A percentile compares a stretch with the other conserved stretches of the same genome.
Evolutionary conservation across 2,113 vertebrate species (phyloP).

Genomic region (Mormyrus iriodes): DNA sequence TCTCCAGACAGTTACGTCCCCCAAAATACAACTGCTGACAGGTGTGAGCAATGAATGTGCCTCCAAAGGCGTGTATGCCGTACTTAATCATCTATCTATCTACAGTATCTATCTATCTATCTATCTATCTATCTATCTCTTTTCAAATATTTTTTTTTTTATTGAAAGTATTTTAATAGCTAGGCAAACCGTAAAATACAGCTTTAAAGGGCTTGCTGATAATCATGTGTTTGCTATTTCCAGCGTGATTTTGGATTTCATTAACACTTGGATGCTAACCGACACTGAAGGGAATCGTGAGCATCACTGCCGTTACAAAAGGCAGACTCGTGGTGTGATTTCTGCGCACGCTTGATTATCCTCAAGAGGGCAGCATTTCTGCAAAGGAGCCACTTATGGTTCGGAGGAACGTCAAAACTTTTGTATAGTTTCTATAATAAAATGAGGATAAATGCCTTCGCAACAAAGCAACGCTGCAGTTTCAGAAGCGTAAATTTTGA

Average conservation of each 20-base stretch:
- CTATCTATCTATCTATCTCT: background rate
- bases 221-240: background rate
- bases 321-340: background rate
- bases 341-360: slow-evolving; percentile 35
- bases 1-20: background rate
- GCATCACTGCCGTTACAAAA: background rate
- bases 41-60: background rate
- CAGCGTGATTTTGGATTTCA: background rate
- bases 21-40: background rate
- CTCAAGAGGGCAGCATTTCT: slow-evolving; percentile 69
- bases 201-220: background rate
- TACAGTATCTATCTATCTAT: background rate
- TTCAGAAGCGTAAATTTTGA: background rate
- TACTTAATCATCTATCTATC: background rate
- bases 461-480: background rate
- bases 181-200: background rate
- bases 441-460: background rate
- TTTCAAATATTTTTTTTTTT: background rate
- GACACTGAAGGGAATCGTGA: background rate
- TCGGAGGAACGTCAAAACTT: background rate
- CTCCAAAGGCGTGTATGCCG: background rate
- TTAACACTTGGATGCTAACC: background rate
- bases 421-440: background rate
- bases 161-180: background rate
- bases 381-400: slow-evolving; percentile 34